Conservation (phyloP, 2,113 vertebrate genomes). For the Salvator merianae region DNA sequence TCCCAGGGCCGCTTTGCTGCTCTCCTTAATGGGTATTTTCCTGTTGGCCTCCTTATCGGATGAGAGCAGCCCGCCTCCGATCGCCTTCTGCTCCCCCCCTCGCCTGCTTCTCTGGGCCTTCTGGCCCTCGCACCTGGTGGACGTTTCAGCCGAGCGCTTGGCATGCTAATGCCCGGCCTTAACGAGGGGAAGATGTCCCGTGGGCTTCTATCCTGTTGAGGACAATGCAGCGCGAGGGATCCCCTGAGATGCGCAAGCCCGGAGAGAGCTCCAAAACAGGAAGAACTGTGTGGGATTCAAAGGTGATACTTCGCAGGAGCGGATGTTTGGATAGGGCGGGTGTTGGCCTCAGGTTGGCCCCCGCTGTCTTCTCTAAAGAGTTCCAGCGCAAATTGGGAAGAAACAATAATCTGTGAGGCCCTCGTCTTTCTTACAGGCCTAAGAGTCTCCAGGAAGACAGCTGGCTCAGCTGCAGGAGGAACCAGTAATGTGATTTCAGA, state of each 20-base stretch:
- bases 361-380: background rate
- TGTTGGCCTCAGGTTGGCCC: background rate
- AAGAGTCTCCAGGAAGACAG: background rate
- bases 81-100: background rate
- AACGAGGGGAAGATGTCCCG: constrained; percentile 34
- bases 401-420: background rate
- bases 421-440: no score
- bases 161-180: background rate
- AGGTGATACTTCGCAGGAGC: constrained; percentile 24
- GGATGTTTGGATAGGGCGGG: constrained; percentile 18
- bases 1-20: constrained; percentile 4
- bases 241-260: constrained; percentile 34
- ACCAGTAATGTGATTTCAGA: background rate
- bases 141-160: background rate
- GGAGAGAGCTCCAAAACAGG: constrained; percentile 50
- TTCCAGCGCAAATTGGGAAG: background rate
- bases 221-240: constrained; percentile 37
- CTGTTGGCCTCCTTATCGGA: constrained; percentile 30
- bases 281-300: constrained; percentile 40
- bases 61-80: background rate
- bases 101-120: background rate
- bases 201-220: constrained; percentile 34
- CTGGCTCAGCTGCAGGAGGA: background rate
- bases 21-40: constrained; percentile 41
- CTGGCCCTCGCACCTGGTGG: background rate